A percentile compares a stretch with the other conserved stretches of the same genome.
Conservation (phyloP, 2,797 vertebrate species). For the Chrysocyon brachyurus region DNA sequence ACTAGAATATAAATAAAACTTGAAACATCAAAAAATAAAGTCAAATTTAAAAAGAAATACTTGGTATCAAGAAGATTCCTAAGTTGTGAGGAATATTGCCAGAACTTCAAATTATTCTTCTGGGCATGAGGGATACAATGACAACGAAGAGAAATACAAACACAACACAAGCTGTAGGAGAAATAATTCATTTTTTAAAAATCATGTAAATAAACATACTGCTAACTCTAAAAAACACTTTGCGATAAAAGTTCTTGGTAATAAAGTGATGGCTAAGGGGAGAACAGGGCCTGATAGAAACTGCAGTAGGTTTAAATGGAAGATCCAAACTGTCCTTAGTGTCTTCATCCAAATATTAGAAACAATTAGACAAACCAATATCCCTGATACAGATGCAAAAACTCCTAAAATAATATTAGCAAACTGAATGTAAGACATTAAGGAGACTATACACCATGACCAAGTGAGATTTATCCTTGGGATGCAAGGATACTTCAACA, state of each 20-base stretch:
- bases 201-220: not conserved
- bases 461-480: not conserved
- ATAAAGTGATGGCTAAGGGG: not conserved
- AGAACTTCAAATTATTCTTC: not conserved
- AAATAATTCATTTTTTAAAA: not conserved
- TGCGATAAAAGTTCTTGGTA: not conserved
- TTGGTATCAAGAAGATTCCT: not conserved
- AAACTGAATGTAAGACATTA: not conserved
- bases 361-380: not conserved
- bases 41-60: not conserved
- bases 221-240: not conserved
- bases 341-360: not conserved
- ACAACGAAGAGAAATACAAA: not conserved
- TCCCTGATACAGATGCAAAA: not conserved
- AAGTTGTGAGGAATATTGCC: not conserved
- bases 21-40: not conserved
- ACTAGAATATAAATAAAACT: not conserved
- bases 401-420: not conserved
- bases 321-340: not conserved
- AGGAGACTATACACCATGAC: not conserved
- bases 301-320: not conserved
- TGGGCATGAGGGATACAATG: too few species aligned
- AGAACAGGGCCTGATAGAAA: not conserved
- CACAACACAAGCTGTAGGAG: not conserved
- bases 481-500: not conserved